A percentile compares a stretch with the other conserved stretches of the same genome.
Conservation (phyloP, 2,113 vertebrate genomes). For the Trichomycterus rosablanca region DNA sequence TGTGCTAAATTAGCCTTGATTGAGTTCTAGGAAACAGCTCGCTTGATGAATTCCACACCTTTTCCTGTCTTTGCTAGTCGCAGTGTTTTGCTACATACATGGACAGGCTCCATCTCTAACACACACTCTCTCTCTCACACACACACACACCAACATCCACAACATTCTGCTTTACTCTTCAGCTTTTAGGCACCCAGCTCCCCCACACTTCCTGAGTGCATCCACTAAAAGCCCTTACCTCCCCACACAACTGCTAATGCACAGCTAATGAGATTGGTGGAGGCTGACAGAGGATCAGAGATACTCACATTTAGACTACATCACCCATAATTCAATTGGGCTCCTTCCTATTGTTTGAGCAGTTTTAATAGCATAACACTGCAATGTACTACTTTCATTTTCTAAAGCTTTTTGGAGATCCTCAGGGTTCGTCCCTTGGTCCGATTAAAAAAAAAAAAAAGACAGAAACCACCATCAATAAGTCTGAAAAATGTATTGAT, state of each 20-base stretch:
- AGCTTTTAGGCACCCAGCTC: constrained; percentile 27
- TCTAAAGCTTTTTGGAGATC: constrained; percentile 4
- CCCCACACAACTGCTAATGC: constrained; percentile 78
- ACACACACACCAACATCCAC: constrained; percentile 25
- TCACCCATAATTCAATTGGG: constrained; percentile 91
- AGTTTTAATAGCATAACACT: constrained; percentile 25
- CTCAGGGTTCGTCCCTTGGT: neutral
- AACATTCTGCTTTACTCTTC: constrained; percentile 31
- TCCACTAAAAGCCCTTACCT: constrained; percentile 63
- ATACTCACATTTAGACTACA: constrained; percentile 86
- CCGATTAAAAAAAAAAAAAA: constrained; percentile 1
- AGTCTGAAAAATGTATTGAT: too few species aligned
- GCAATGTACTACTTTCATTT: neutral
- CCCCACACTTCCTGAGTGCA: constrained; percentile 48
- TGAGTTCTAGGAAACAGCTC: constrained; percentile 24
- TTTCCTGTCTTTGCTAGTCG: constrained; percentile 31
- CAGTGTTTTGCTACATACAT: constrained; percentile 15
- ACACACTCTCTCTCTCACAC: constrained; percentile 16
- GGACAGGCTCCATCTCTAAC: constrained; percentile 18
- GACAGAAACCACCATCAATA: too few species aligned
- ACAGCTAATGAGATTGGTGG: constrained; percentile 87
- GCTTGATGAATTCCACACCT: constrained; percentile 29
- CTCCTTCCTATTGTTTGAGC: constrained; percentile 37
- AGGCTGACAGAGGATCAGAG: constrained; percentile 78
- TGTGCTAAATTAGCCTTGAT: constrained; percentile 23